A percentile compares a stretch with the other conserved stretches of the same genome.
Conservation (phyloP, 2,888 invertebrate genomes). For the Tortrix viridana region DNA sequence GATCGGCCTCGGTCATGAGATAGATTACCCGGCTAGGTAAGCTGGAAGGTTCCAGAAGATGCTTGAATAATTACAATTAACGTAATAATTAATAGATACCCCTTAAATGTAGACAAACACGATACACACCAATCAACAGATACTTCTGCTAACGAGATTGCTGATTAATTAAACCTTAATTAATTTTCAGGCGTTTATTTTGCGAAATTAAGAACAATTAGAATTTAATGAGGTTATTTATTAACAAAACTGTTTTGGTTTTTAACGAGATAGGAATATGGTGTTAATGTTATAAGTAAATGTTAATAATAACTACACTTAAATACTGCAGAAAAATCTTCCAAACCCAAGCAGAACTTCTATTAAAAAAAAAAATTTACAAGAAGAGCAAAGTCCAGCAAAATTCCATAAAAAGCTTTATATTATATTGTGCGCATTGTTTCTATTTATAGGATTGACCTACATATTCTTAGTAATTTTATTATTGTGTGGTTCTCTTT, state of each 20-base stretch:
- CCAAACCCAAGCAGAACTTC: too few relatives aligned
- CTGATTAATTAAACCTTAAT: slow-evolving; percentile 35
- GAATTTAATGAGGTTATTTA: slow-evolving; percentile 5
- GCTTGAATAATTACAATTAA: slow-evolving; percentile 46
- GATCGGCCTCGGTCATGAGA: slow-evolving; percentile 42
- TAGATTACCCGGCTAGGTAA: slow-evolving; percentile 47
- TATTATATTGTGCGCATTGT: too few relatives aligned
- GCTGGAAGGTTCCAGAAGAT: slow-evolving; percentile 39
- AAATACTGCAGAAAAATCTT: too few relatives aligned
- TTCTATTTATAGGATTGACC: too few relatives aligned
- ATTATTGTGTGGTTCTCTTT: too few relatives aligned
- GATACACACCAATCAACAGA: slow-evolving; percentile 36
- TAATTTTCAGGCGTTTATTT: slow-evolving; percentile 29
- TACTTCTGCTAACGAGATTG: slow-evolving; percentile 36
- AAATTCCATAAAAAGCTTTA: too few relatives aligned
- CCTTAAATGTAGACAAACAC: slow-evolving; percentile 34
- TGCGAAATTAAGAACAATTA: slow-evolving; percentile 27
- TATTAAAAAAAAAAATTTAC: too few relatives aligned
- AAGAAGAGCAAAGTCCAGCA: too few relatives aligned
- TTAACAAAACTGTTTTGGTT: not conserved
- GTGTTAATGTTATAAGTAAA: not conserved
- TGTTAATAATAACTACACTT: too few relatives aligned
- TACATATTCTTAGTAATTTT: too few relatives aligned
- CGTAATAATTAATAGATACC: slow-evolving; percentile 47
- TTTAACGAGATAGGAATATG: not conserved